Conservation (phyloP, 2,797 vertebrate genomes). For the Emydoidea blandingii region DNA sequence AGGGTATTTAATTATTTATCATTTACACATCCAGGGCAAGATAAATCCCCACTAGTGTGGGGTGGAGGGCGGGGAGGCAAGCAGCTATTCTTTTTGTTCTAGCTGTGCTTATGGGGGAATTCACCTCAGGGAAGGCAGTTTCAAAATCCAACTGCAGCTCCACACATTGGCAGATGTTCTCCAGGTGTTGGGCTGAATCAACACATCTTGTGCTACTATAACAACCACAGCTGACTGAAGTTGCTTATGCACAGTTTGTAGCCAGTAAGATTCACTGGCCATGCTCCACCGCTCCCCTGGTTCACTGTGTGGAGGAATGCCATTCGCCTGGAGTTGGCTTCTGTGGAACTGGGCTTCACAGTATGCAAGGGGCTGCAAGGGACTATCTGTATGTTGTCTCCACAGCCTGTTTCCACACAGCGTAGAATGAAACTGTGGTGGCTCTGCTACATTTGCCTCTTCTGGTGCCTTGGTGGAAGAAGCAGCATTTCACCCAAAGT, state of each 20-base stretch:
- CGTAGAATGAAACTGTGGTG: background rate
- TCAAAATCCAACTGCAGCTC: background rate
- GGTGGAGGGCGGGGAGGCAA: background rate
- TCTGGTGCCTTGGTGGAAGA: background rate
- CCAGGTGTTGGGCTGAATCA: background rate
- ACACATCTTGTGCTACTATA: background rate
- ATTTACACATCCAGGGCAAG: background rate
- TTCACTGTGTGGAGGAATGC: background rate
- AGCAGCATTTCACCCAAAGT: background rate
- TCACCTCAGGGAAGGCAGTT: background rate
- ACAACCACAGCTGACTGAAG: background rate
- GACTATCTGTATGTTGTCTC: background rate
- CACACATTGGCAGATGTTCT: background rate
- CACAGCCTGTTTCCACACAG: background rate
- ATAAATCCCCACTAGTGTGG: fast-evolving
- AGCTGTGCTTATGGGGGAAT: background rate
- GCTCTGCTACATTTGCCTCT: background rate
- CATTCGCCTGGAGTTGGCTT: background rate
- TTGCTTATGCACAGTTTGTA: background rate
- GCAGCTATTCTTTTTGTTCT: background rate
- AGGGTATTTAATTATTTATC: background rate
- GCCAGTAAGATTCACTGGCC: background rate
- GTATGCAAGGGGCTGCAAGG: background rate
- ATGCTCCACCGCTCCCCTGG: fast-evolving
- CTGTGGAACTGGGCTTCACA: background rate